Evolutionary conservation across 1,140 invertebrate species (phyloP).

Genomic region (Vanessa atalanta): DNA sequence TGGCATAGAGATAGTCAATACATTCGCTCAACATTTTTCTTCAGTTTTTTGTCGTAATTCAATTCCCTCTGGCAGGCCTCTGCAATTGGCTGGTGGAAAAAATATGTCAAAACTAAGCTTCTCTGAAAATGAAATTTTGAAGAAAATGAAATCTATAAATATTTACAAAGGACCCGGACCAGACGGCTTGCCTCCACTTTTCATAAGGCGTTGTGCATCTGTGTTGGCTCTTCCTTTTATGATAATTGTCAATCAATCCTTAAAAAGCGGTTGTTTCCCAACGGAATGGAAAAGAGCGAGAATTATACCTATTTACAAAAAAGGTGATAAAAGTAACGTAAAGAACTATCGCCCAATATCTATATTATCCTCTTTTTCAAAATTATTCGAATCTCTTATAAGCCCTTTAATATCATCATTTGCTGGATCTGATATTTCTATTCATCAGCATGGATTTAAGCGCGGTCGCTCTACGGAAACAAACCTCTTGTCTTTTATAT

Average conservation of each 20-base stretch:
- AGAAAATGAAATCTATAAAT: conserved; percentile 13
- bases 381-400: conserved; percentile 18
- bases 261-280: conserved; percentile 8
- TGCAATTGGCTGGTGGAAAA: conserved; percentile 8
- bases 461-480: conserved; percentile 23
- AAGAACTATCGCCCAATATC: no score
- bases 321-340: no score
- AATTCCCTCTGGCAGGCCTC: conserved; percentile 11
- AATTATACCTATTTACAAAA: conserved; percentile 23
- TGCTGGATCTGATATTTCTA: conserved; percentile 12
- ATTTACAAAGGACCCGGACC: conserved; percentile 6
- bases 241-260: conserved; percentile 4
- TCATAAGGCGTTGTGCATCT: conserved; percentile 9
- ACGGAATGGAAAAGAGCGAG: conserved; percentile 15
- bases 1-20: conserved; percentile 28
- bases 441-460: conserved; percentile 32
- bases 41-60: conserved; percentile 7
- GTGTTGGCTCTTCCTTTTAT: background rate
- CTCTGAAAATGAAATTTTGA: conserved; percentile 14
- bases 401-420: conserved; percentile 18
- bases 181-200: conserved; percentile 5
- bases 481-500: conserved; percentile 21
- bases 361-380: no score
- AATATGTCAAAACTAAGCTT: conserved; percentile 12
- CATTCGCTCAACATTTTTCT: conserved; percentile 31